Evolutionary conservation across 2,888 invertebrate genomes (phyloP).

Genomic region (Agrypnus murinus): DNA sequence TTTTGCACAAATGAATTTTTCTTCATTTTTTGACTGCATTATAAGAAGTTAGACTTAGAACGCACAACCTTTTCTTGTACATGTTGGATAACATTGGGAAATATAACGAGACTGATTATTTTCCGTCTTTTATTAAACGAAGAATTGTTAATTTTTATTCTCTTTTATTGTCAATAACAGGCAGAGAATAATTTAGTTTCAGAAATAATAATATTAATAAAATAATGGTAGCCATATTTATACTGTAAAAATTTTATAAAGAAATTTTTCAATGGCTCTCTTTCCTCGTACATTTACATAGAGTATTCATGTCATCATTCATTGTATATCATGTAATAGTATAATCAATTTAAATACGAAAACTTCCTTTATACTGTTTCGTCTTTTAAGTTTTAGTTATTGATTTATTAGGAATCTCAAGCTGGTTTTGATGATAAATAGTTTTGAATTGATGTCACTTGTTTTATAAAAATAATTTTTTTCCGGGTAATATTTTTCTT

Average conservation of each 20-base stretch:
- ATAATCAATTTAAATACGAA: constrained; percentile 5
- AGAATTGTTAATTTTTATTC: too few relatives aligned
- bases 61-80: constrained; percentile 32
- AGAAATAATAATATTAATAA: background rate
- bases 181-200: background rate
- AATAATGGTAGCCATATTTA: constrained; percentile 17
- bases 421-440: background rate
- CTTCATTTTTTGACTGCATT: constrained; percentile 29
- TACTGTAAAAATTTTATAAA: constrained; percentile 31
- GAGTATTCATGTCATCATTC: constrained; percentile 34
- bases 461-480: constrained; percentile 21
- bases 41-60: constrained; percentile 19
- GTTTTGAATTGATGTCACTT: constrained; percentile 27
- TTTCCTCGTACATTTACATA: constrained; percentile 31
- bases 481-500: background rate
- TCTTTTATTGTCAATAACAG: background rate
- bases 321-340: constrained; percentile 16
- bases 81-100: constrained; percentile 10
- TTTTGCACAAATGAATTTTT: constrained; percentile 28
- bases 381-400: background rate
- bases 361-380: constrained; percentile 19
- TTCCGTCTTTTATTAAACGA: constrained; percentile 12
- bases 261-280: constrained; percentile 37
- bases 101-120: background rate
- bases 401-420: constrained; percentile 27